These are phyloP conservation scores for Hippocampus abdominalis DNA, from an alignment of 2,113 vertebrate genomes.

Conservation along the genomic window DNA sequence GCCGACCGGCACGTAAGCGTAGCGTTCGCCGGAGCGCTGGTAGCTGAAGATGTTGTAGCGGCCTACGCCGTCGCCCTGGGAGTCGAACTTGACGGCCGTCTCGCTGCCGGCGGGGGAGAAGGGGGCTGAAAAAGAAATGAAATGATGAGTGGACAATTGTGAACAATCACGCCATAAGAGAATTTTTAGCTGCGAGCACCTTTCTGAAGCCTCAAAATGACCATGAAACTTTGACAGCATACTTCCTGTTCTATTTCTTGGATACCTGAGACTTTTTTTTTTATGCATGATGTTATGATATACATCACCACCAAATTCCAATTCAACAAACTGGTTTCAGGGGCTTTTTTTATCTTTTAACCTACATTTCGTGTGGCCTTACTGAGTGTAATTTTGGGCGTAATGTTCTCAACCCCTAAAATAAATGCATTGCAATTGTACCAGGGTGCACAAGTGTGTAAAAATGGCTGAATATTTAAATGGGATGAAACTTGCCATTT, in stretches of 20 bases:
- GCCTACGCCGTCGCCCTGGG: conserved; percentile 90
- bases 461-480: no score
- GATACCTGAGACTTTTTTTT: conserved; percentile 31
- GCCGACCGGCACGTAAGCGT: conserved; percentile 87
- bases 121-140: conserved; percentile 75
- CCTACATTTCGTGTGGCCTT: conserved; percentile 21
- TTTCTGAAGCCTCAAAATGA: neutral
- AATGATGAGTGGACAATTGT: conserved; percentile 35
- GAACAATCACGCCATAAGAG: conserved; percentile 27
- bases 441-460: no score
- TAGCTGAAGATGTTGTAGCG: conserved; percentile 98
- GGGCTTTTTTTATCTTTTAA: neutral
- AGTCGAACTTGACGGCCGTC: conserved; percentile 91
- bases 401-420: no score
- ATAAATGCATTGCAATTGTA: no score
- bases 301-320: neutral
- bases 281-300: neutral
- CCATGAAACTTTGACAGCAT: neutral
- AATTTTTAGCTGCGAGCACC: neutral
- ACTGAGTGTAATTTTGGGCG: no score
- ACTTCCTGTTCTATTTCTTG: neutral
- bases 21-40: conserved; percentile 80
- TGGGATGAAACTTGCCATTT: no score
- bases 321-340: no score
- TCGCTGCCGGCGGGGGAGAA: conserved; percentile 84